Conservation (phyloP, 2,113 vertebrate species). For the Origma solitaria region DNA sequence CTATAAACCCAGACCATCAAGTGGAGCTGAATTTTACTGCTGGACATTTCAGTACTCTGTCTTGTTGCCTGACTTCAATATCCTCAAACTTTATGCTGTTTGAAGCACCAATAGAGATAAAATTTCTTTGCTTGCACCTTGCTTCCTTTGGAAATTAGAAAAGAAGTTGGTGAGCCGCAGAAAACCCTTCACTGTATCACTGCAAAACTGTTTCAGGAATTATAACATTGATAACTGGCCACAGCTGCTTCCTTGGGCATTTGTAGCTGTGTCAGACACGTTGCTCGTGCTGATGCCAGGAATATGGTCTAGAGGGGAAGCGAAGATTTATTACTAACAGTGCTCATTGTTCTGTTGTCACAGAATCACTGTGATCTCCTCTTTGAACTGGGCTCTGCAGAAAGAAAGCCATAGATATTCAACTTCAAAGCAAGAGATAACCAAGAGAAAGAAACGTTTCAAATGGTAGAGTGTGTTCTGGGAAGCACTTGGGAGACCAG, state of each 20-base stretch:
- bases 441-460: neutral
- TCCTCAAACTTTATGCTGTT: neutral
- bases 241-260: neutral
- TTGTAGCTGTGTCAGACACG: fast-evolving
- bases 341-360: neutral
- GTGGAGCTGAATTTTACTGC: neutral
- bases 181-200: neutral
- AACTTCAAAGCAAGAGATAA: neutral
- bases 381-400: neutral
- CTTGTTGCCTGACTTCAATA: neutral
- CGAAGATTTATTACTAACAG: neutral
- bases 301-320: neutral
- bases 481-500: neutral
- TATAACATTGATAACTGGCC: neutral
- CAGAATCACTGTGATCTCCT: neutral
- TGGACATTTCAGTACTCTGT: neutral
- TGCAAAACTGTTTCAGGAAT: neutral
- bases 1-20: neutral
- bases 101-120: neutral
- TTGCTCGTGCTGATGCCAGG: neutral
- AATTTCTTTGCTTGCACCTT: neutral
- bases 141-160: neutral
- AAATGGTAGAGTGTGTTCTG: neutral
- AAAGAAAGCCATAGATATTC: neutral
- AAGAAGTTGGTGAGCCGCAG: neutral